Conservation (phyloP, 2,113 vertebrate species). For the Archilochus colubris region DNA sequence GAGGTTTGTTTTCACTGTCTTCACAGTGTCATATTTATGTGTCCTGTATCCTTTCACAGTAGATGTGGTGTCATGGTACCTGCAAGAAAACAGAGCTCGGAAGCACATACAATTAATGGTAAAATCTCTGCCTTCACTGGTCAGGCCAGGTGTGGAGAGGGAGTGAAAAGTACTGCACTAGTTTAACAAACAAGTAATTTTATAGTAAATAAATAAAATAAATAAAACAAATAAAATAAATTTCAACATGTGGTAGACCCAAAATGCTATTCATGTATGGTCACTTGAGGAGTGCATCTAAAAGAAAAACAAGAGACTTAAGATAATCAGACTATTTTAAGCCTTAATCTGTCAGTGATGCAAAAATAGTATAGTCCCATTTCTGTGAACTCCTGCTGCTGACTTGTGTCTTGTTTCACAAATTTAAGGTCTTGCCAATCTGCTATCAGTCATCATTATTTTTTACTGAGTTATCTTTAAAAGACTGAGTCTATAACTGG, state of each 20-base stretch:
- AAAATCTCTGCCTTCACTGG: not conserved
- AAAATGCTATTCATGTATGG: not conserved
- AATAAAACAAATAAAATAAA: no score
- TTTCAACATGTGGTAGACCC: not conserved
- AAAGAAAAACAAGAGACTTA: not conserved
- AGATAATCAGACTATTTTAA: not conserved
- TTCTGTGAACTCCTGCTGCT: not conserved
- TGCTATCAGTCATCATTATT: not conserved
- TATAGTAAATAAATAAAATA: no score
- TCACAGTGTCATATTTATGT: not conserved
- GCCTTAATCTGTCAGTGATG: not conserved
- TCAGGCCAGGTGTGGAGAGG: not conserved
- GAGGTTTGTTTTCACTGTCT: not conserved
- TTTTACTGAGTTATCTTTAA: not conserved
- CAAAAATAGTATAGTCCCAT: not conserved
- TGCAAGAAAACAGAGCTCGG: not conserved
- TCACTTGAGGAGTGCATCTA: not conserved
- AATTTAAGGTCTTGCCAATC: not conserved
- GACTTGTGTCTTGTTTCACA: not conserved
- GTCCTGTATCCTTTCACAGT: not conserved
- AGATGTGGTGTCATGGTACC: not conserved
- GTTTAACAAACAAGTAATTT: not conserved
- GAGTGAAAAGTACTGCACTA: not conserved
- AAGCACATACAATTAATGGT: fast-evolving
- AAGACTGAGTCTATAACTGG: not conserved